phyloP scores from a whole-genome alignment of 2,888 invertebrate genomes.

The Cynaeus angustus region DNA sequence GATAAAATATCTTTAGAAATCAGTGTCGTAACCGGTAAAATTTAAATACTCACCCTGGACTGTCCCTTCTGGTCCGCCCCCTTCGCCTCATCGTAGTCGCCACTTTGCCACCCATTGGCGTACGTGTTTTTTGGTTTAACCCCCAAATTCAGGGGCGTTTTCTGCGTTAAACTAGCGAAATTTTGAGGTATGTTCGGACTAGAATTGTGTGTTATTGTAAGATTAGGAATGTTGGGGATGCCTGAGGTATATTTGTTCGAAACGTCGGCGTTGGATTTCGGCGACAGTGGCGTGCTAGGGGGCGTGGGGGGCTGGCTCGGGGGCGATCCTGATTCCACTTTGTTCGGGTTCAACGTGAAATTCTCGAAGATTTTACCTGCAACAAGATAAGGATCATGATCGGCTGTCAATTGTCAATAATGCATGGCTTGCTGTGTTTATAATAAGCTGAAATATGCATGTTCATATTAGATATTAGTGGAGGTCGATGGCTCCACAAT shows the following conservation, averaged over 20 bases:
- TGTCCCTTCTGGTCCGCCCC: slow-evolving; percentile 10
- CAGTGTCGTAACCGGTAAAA: neutral
- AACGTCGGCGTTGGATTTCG: slow-evolving; percentile 59
- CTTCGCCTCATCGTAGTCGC: slow-evolving; percentile 51
- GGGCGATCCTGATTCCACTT: slow-evolving; percentile 58
- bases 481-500: slow-evolving; percentile 48
- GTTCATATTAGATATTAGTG: slow-evolving; percentile 50
- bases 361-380: slow-evolving; percentile 73
- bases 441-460: slow-evolving; percentile 50
- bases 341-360: slow-evolving; percentile 65
- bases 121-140: slow-evolving; percentile 56
- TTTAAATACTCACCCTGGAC: slow-evolving; percentile 17
- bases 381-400: slow-evolving; percentile 21
- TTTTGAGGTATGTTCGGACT: slow-evolving; percentile 68
- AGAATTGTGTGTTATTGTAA: slow-evolving; percentile 64
- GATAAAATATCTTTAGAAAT: neutral
- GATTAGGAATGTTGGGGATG: slow-evolving; percentile 58
- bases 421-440: slow-evolving; percentile 47
- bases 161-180: slow-evolving; percentile 53
- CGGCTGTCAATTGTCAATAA: slow-evolving; percentile 51
- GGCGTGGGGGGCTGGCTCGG: slow-evolving; percentile 73
- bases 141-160: slow-evolving; percentile 63
- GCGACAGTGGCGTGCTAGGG: slow-evolving; percentile 72
- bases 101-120: slow-evolving; percentile 54
- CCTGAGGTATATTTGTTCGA: slow-evolving; percentile 49